Percentiles rank a stretch among this genome's conserved stretches.
These are phyloP conservation scores for Drosophila melanica DNA, from an alignment of 1,140 invertebrate genomes.

Conservation along the genomic window DNA sequence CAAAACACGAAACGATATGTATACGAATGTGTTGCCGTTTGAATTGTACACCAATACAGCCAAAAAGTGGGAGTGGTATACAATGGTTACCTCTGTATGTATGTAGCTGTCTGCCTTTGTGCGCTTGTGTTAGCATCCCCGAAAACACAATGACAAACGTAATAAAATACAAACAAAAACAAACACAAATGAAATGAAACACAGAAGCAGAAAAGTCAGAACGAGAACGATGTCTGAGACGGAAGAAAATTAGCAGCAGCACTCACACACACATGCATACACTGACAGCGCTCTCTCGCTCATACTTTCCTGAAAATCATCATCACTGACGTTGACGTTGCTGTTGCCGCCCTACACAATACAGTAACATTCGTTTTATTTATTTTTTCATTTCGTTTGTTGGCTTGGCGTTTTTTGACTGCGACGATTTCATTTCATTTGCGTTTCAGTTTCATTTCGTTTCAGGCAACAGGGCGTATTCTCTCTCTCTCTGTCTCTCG, in stretches of 20 bases:
- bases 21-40: conserved; percentile 66
- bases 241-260: conserved; percentile 42
- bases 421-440: conserved; percentile 71
- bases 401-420: conserved; percentile 63
- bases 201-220: conserved; percentile 51
- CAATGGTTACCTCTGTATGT: conserved; percentile 58
- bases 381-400: conserved; percentile 81
- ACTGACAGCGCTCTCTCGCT: conserved; percentile 38
- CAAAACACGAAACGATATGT: conserved; percentile 78
- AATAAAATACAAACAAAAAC: conserved; percentile 75
- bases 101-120: conserved; percentile 20
- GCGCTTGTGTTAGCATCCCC: conserved; percentile 68
- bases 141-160: conserved; percentile 80
- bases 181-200: conserved; percentile 66
- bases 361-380: conserved; percentile 72
- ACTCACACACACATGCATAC: conserved; percentile 31
- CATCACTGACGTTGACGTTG: conserved; percentile 34
- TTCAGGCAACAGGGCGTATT: conserved; percentile 52
- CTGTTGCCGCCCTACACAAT: conserved; percentile 45
- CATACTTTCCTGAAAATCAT: conserved; percentile 24
- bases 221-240: conserved; percentile 62
- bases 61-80: conserved; percentile 78
- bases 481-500: conserved; percentile 32
- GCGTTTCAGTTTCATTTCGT: conserved; percentile 81
- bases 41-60: conserved; percentile 64